Base-by-base conservation (phyloP, 92 coral and sea anemone genomes). In the Umimayanthus chanpuru region DNA sequence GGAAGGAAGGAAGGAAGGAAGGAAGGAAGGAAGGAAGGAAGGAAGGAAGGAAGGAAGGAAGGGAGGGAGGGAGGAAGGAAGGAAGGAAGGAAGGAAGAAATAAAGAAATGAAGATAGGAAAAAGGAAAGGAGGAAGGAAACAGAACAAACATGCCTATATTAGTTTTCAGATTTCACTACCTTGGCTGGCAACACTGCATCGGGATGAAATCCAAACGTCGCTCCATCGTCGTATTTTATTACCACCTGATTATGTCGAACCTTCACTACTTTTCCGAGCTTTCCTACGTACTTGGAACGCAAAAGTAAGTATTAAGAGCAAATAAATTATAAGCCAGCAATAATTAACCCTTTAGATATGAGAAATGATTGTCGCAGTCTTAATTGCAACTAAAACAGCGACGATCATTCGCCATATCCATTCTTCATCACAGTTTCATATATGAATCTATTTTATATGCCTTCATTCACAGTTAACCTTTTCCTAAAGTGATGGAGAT, bases 201-300 rank as follows among this genome's bases (percentile, higher is more conserved):
- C 79, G 41, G 79, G 53, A 39, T 15, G 79, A 75, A 15, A 75
- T 38, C 79, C 79, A 75, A 75, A 75, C 14, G 4, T 20, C 53
- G 21, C 9, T 20, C 79, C 79, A 36, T 75, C 79, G 26, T 75
- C 79, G n/a, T 75, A 75, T n/a, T 75, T 21, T 75, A 75, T 75
- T 8, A 38, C 53, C 47, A 75, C 79, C 25, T 75, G 53, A 75
- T 75, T 75, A 1, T 18, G 41, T 75, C 53, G 26, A 43, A 75
- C 25, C 5, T 25, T 75, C 28, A 38, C 50, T 1, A 75, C 53
- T 20, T 16, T 75, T 38, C 79, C 79, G 30, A 39, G 25, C 79
- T 75, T 75, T 5, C 79, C 79, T 0, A 75, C 79, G 79, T 75
- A 39, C 79, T 75, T 7, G 10, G 5, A 75, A 75, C 7, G 16